Evolutionary conservation across 2,888 invertebrate genomes (phyloP).

Genomic region (Napeogenes sylphis): DNA sequence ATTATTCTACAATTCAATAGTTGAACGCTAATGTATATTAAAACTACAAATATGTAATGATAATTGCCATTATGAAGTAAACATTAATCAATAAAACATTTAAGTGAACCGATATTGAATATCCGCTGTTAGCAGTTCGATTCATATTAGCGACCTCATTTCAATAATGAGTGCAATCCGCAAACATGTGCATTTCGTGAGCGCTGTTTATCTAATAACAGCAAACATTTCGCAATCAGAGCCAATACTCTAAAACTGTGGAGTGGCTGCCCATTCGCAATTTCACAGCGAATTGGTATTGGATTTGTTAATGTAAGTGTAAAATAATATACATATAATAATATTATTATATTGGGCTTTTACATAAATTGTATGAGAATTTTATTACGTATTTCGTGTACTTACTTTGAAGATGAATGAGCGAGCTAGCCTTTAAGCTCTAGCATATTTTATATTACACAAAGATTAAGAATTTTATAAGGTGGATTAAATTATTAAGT

Average conservation of each 20-base stretch:
- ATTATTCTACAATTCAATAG: no score
- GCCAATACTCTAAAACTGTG: conserved; percentile 37
- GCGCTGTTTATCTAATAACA: conserved; percentile 57
- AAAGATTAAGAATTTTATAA: not conserved
- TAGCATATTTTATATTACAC: not conserved
- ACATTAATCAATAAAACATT: not conserved
- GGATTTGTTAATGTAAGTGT: conserved; percentile 23
- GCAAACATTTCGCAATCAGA: conserved; percentile 61
- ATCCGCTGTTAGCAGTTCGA: conserved; percentile 17
- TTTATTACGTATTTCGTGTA: conserved; percentile 4
- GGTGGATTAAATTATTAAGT: not conserved
- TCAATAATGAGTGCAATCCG: conserved; percentile 65
- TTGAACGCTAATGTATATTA: not conserved
- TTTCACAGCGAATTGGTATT: conserved; percentile 19
- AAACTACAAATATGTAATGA: conserved; percentile 17
- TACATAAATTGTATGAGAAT: not conserved
- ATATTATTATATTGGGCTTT: not conserved
- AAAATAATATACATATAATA: not conserved
- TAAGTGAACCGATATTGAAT: not conserved
- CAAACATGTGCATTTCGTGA: conserved; percentile 61
- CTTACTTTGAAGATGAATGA: conserved; percentile 6
- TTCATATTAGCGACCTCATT: conserved; percentile 58
- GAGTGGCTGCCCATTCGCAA: conserved; percentile 21
- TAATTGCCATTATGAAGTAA: not conserved
- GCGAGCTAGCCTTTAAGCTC: not conserved